Base-by-base conservation (phyloP, 30 jellyfish, hydroid and myxozoan species). In the Turritopsis rubra region DNA sequence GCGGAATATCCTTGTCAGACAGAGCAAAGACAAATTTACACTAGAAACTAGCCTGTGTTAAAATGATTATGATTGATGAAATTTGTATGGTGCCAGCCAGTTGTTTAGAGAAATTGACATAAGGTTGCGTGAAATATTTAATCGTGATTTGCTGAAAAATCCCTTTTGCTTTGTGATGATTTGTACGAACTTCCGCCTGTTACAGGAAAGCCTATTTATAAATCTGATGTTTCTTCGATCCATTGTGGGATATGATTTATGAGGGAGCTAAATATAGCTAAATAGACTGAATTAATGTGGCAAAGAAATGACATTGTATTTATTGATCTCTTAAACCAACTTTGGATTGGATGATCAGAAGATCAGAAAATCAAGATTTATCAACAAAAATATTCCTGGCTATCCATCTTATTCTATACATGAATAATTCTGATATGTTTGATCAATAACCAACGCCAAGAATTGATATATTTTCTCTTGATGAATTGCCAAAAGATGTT, bases 141-240 rank as follows among this genome's bases (percentile, higher is more conserved):
- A 23, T 31, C 13, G 53, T 28, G 87, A 53, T 80, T 80, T 65
- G 84, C 82, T n/a, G 76, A 29, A 31, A 80, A 80, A 65, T 52
- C 82, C 16, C 52, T 80, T 1, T 52, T 80, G 3, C 29, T 66
- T n/a, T 60, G 77, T 80, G 87, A 84, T 3, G 87, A 80, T 65
- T 31, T 80, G 20, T 80, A 80, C 54, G 84, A 80, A 28, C 82
- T 80, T 21, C 87, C 82, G 53, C 87, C 87, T 52, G 66, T 80
- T 7, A 54, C 26, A 23, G 31, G 72, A 80, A 53, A 27, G 60
- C 82, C 87, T 17, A 53, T 80, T 21, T 80, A 41, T 54, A 23
- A 16, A 17, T 16, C 81, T 23, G 77, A 80, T 18, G 9, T 28
- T 65, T 28, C 31, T 22, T 22, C 26, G 9, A 29, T 25, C 20